phyloP scores from a whole-genome alignment of 1,140 invertebrate genomes.

The Temnothorax longispinosus region DNA sequence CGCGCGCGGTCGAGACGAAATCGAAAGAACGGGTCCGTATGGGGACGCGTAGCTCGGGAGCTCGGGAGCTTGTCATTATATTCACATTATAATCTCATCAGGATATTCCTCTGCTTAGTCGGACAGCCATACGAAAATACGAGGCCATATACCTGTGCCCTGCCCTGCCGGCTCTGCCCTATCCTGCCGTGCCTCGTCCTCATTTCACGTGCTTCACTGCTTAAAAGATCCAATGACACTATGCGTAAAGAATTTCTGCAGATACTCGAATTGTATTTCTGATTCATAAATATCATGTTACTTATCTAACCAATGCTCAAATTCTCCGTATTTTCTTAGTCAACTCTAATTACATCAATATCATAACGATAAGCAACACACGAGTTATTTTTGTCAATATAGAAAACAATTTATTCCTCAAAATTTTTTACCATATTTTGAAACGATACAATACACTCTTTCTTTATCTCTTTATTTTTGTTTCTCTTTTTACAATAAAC shows the following conservation, averaged over 20 bases:
- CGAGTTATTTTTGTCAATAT: not conserved
- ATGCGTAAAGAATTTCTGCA: not conserved
- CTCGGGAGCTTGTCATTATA: constrained; percentile 81
- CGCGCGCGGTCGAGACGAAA: constrained; percentile 54
- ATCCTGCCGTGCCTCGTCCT: not conserved
- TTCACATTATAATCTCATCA: constrained; percentile 84
- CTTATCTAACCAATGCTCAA: not conserved
- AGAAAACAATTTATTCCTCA: not conserved
- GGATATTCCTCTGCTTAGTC: constrained; percentile 77
- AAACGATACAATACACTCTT: not conserved
- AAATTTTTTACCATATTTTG: not conserved
- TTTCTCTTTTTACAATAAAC: not conserved
- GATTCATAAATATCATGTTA: not conserved
- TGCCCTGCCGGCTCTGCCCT: constrained; percentile 39
- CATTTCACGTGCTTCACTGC: not conserved
- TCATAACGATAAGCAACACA: not conserved
- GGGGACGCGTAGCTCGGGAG: constrained; percentile 76
- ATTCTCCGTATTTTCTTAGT: not conserved
- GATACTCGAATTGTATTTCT: not conserved
- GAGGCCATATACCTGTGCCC: constrained; percentile 22
- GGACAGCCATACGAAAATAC: constrained; percentile 74
- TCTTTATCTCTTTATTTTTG: not conserved
- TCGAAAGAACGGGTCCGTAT: constrained; percentile 58
- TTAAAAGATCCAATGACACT: not conserved
- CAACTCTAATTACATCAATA: not conserved